Percentiles rank a stretch among this genome's conserved stretches.
Conservation (phyloP, 2,888 invertebrate genomes). For the Folsomia manolachei region DNA sequence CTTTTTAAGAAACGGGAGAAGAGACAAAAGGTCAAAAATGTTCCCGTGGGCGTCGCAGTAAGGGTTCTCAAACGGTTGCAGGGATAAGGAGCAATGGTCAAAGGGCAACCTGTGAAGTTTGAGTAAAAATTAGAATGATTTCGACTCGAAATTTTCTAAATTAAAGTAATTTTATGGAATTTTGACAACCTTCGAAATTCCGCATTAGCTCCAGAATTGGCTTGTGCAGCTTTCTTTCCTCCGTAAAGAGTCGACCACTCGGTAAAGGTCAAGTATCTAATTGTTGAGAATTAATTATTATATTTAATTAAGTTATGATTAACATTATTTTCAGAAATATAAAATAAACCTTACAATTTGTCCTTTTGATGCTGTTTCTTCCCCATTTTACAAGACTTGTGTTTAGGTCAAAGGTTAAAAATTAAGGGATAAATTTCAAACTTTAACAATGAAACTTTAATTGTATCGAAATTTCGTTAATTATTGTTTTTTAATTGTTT, state of each 20-base stretch:
- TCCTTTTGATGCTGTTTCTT: constrained; percentile 92
- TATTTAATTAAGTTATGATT: background rate
- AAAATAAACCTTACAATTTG: constrained; percentile 68
- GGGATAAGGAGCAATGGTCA: constrained; percentile 84
- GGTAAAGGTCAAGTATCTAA: constrained; percentile 78
- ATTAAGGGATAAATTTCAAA: too few relatives aligned
- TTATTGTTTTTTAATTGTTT: background rate
- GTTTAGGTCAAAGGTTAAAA: too few relatives aligned
- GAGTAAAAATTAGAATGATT: too few relatives aligned
- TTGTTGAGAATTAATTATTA: constrained; percentile 37
- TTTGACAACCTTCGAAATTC: constrained; percentile 84
- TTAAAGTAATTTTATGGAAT: too few relatives aligned
- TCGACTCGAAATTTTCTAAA: too few relatives aligned
- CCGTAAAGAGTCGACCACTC: constrained; percentile 89
- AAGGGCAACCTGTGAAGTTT: too few relatives aligned
- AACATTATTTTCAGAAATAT: background rate
- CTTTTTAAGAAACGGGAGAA: constrained; percentile 82
- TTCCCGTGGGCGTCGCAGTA: constrained; percentile 87
- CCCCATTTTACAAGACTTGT: constrained; percentile 74
- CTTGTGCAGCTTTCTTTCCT: constrained; percentile 72
- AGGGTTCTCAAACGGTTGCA: constrained; percentile 89
- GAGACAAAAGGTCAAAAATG: constrained; percentile 84
- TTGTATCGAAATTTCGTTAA: background rate
- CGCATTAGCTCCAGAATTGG: constrained; percentile 53
- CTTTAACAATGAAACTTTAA: too few relatives aligned